Base-by-base conservation (phyloP, 30 jellyfish, hydroid and myxozoan species). In the Hydra vulgaris region DNA sequence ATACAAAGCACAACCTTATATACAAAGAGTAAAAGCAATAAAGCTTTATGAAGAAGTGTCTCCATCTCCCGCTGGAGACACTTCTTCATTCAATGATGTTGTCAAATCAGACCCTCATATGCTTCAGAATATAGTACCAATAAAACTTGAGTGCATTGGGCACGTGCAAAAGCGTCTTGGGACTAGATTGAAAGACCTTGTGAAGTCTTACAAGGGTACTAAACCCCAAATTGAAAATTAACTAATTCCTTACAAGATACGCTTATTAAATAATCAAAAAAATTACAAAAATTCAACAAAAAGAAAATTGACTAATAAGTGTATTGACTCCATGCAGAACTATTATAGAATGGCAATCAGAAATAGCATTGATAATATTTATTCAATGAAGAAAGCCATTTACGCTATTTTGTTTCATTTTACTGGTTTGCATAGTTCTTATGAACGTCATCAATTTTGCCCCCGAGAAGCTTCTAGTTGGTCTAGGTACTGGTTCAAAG, bases 261-360 rank as follows among this genome's bases (percentile, higher is more conserved):
- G n/a, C n/a, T n/a, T n/a, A n/a, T n/a, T n/a, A n/a, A n/a, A n/a
- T n/a, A n/a, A n/a, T n/a, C n/a, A n/a, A n/a, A n/a, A n/a, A n/a
- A n/a, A n/a, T n/a, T n/a, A n/a, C n/a, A n/a, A n/a, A n/a, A n/a
- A n/a, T 40, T 40, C 61, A 40, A 12, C 8, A 40, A 40, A 40
- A 40, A 12, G 61, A 40, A 40, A 40, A 40, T 40, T 40, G 12
- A 40, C 8, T 40, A 40, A 40, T 40, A 68, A 23, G 75, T 73
- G 74, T 73, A 73, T 73, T 19, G 40, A 73, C 40, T 73, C 81
- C 4, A 73, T 73, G 81, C 81, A 73, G 61, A 73, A 73, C 20
- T 73, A 20, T 27, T 73, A 73, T 73, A 7, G 73, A 20, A 21
- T 73, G 66, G 81, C 73, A 20, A 73, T 73, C 20, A 23, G 81